Evolutionary conservation across 2,888 invertebrate genomes (phyloP).

Genomic region (Lasioglossum calceatum): DNA sequence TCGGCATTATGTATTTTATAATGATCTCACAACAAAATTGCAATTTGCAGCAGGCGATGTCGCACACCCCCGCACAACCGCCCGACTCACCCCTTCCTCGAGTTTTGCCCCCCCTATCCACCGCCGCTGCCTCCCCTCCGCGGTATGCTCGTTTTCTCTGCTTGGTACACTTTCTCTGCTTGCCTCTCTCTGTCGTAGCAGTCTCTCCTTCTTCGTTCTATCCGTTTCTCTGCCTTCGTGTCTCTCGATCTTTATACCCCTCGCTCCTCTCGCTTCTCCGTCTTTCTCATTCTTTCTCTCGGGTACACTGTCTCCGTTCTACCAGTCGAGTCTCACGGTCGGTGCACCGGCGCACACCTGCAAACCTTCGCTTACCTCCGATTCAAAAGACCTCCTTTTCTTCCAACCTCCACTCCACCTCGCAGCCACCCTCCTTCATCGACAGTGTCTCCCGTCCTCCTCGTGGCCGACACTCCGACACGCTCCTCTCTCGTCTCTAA

Average conservation of each 20-base stretch:
- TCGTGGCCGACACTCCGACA: slow-evolving; percentile 15
- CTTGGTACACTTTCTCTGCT: slow-evolving; percentile 57
- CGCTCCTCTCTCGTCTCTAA: slow-evolving; percentile 27
- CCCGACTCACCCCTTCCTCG: slow-evolving; percentile 28
- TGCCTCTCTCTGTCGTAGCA: slow-evolving; percentile 28
- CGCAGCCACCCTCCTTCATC: slow-evolving; percentile 16
- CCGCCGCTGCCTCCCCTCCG: neutral
- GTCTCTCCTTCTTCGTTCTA: slow-evolving; percentile 5
- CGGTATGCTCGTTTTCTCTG: slow-evolving; percentile 67
- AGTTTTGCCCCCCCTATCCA: neutral
- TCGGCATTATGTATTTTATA: slow-evolving; percentile 83
- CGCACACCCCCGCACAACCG: slow-evolving; percentile 60
- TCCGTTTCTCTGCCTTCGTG: slow-evolving; percentile 24
- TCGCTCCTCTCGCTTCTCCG: neutral
- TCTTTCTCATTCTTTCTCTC: slow-evolving; percentile 28
- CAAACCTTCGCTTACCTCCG: slow-evolving; percentile 66
- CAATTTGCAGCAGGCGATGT: slow-evolving; percentile 81
- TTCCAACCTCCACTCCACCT: slow-evolving; percentile 35
- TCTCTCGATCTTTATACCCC: slow-evolving; percentile 20
- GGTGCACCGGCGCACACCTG: slow-evolving; percentile 63
- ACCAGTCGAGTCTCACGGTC: slow-evolving; percentile 46
- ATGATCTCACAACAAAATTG: slow-evolving; percentile 84
- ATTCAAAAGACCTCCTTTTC: slow-evolving; percentile 68
- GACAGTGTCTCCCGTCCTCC: slow-evolving; percentile 24
- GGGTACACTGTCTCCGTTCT: slow-evolving; percentile 21